Evolutionary conservation across 35 echinoderm and acorn worm species (phyloP).

Genomic region (Hemicentrotus pulcherrimus): DNA sequence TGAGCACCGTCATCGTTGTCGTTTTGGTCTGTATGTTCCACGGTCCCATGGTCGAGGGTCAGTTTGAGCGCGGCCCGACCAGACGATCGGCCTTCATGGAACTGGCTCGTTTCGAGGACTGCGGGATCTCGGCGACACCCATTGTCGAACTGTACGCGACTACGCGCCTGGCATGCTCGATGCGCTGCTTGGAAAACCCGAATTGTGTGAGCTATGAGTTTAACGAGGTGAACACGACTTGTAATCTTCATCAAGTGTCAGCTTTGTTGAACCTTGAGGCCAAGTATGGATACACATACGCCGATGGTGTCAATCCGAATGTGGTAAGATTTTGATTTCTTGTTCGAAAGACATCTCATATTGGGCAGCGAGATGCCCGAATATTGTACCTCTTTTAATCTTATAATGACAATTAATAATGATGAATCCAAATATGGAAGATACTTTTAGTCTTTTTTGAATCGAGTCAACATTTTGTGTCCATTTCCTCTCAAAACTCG

Average conservation of each 20-base stretch:
- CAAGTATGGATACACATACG: constrained; percentile 74
- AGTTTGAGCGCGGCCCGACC: constrained; percentile 31
- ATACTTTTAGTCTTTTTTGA: no score
- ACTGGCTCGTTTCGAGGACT: constrained; percentile 70
- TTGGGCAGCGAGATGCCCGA: no score
- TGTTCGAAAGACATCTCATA: no score
- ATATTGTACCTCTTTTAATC: no score
- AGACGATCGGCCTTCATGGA: constrained; percentile 66
- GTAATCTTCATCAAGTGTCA: constrained; percentile 59
- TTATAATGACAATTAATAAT: no score
- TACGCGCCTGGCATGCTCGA: constrained; percentile 50
- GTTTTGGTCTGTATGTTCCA: neutral
- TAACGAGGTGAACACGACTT: constrained; percentile 60
- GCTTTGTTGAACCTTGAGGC: constrained; percentile 51
- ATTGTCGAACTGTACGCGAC: constrained; percentile 25
- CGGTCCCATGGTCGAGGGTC: neutral
- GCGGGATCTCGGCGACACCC: constrained; percentile 58
- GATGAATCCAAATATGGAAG: no score
- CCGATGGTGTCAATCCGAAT: constrained; percentile 69
- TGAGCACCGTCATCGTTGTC: neutral
- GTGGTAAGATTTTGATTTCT: constrained; percentile 61
- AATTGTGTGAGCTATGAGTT: constrained; percentile 68
- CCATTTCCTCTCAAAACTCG: no score
- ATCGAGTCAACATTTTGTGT: no score
- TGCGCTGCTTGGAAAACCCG: constrained; percentile 66